Evolutionary conservation across 2,888 invertebrate genomes (phyloP), one percentile per base, ranked within the genome.

Genomic region (Phrixothrix hirtus): DNA sequence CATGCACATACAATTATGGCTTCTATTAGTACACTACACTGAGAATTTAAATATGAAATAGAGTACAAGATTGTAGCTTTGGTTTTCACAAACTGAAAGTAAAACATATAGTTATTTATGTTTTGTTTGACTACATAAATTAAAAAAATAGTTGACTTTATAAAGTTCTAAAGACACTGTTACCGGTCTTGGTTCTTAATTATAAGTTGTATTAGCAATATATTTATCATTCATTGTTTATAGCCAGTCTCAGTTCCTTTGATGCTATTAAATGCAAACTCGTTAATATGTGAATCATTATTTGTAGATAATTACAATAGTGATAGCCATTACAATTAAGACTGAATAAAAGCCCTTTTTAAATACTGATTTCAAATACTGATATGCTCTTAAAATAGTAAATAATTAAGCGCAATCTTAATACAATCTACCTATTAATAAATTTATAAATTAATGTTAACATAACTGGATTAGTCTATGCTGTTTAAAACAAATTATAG

Each of bases 111-210:
- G n/a, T 30, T 46, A 26, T 47, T 39, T 26, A 16, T 27, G 17
- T 36, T 42, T 49, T 42, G 49, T 42, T 42, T 6, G 16, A 36
- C 49, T 41, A 49, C 41, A 9, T 27, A 34, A 47, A 42, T 34
- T 38, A 38, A 47, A 49, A 42, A 49, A 41, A 49, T 49, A 39
- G 37, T 47, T 30, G 36, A 27, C 35, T 34, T 14, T 36, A 36
- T 36, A 36, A 32, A 15, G 41, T 39, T 29, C 42, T 42, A 39
- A 39, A 27, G 42, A 49, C 49, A 41, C 41, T 49, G 49, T 50
- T 50, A 32, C 50, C 50, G 50, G 38, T 44, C 31, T 50, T 44
- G 36, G 43, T 44, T 50, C 43, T 43, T 43, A 37, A 13, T 49
- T 42, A 34, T 42, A 48, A 15, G 17, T 48, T 35, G 16, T 36